Conservation (phyloP, 1,140 invertebrate species). For the Drosophila serrata region DNA sequence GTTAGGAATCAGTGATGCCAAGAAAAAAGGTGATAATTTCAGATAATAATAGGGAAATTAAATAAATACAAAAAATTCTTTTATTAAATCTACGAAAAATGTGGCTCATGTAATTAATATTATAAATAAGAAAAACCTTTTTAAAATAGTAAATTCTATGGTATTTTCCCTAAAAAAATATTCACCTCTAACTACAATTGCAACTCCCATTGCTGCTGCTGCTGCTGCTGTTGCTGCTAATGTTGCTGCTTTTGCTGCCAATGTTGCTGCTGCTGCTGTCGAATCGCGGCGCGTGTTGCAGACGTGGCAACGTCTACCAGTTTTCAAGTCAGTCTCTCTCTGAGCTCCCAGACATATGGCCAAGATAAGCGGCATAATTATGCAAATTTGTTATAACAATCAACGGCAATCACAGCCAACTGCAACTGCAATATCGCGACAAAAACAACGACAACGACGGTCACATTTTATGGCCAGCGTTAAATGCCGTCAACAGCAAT, state of each 20-base stretch:
- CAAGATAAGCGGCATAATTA: conserved; percentile 84
- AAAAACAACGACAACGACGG: conserved; percentile 30
- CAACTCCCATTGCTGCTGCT: background rate
- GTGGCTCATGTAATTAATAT: no score
- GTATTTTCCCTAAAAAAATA: background rate
- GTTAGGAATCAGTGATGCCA: conserved; percentile 11
- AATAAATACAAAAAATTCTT: background rate
- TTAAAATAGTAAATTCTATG: background rate
- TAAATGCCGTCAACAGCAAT: conserved; percentile 71
- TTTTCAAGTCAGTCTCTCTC: conserved; percentile 30
- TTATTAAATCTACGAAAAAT: background rate
- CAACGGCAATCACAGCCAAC: conserved; percentile 48
- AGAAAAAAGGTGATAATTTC: background rate
- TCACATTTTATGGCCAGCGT: conserved; percentile 63
- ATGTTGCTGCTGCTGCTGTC: conserved; percentile 22
- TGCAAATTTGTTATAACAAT: conserved; percentile 82
- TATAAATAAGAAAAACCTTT: background rate
- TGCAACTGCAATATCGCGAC: conserved; percentile 19
- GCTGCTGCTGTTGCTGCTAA: no score
- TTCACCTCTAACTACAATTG: background rate
- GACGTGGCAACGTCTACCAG: conserved; percentile 27
- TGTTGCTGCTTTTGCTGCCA: conserved; percentile 14
- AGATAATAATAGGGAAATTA: rapidly evolving
- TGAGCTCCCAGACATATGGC: conserved; percentile 67
- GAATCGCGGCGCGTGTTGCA: conserved; percentile 48